A percentile compares a stretch with the other conserved stretches of the same genome.
phyloP scores from a whole-genome alignment of 1,140 invertebrate genomes.

The Neelides sp. region DNA sequence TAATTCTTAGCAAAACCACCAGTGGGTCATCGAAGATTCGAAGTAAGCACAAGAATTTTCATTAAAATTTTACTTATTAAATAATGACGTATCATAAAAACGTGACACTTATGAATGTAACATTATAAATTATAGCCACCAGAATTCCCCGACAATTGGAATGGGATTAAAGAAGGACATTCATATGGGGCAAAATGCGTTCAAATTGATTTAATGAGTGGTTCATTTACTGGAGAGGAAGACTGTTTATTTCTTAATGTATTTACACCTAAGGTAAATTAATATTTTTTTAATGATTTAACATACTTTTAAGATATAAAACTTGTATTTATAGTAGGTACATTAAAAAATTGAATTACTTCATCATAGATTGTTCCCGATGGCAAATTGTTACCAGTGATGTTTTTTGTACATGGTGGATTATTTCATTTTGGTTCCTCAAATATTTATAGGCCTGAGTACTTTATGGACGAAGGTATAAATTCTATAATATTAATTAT shows the following conservation, averaged over 20 bases:
- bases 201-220: slow-evolving; percentile 11
- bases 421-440: slow-evolving; percentile 35
- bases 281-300: background rate
- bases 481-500: too few relatives aligned
- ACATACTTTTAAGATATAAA: background rate
- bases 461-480: slow-evolving; percentile 19
- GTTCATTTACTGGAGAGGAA: slow-evolving; percentile 9
- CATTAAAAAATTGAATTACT: background rate
- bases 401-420: slow-evolving; percentile 50
- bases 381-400: slow-evolving; percentile 33
- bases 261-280: slow-evolving; percentile 17
- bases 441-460: slow-evolving; percentile 9
- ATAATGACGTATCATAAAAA: too few relatives aligned
- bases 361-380: background rate
- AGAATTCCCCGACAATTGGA: background rate
- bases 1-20: too few relatives aligned
- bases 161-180: background rate
- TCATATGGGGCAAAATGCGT: background rate
- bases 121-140: too few relatives aligned
- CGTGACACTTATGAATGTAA: too few relatives aligned
- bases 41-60: slow-evolving; percentile 3
- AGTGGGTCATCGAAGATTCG: background rate
- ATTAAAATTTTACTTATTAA: too few relatives aligned
- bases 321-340: background rate
- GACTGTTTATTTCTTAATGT: slow-evolving; percentile 22